phyloP scores from a whole-genome alignment of 2,797 vertebrate species.

The Octomys mimax region DNA sequence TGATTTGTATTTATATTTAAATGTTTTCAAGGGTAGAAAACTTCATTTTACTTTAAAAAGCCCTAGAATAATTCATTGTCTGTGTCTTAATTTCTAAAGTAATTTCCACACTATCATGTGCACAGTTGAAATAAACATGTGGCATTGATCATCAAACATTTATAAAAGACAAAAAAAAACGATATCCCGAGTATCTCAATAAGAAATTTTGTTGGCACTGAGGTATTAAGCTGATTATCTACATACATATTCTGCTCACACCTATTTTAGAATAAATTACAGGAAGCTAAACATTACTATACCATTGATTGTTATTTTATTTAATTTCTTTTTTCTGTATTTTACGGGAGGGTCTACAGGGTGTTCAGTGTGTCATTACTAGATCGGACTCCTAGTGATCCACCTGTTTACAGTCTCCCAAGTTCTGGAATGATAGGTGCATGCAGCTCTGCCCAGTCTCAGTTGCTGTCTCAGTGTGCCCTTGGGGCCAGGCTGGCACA shows the following conservation, averaged over 20 bases:
- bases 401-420: too few species aligned
- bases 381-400: too few species aligned
- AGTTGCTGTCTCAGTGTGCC: too few species aligned
- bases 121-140: not conserved
- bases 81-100: not conserved
- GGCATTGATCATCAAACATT: not conserved
- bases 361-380: too few species aligned
- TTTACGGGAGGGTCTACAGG: too few species aligned
- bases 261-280: not conserved
- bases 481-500: too few species aligned
- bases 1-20: constrained; percentile 22
- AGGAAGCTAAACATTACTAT: not conserved
- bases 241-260: not conserved
- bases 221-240: not conserved
- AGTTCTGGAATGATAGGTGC: too few species aligned
- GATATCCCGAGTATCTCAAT: not conserved
- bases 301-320: not conserved
- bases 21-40: not conserved
- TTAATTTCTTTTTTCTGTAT: too few species aligned
- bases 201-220: not conserved
- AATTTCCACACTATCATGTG: not conserved
- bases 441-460: too few species aligned
- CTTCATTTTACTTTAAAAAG: not conserved
- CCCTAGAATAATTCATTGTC: not conserved
- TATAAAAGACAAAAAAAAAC: not conserved